phyloP scores from a whole-genome alignment of 2,113 vertebrate genomes.

The Coreoperca whiteheadi region DNA sequence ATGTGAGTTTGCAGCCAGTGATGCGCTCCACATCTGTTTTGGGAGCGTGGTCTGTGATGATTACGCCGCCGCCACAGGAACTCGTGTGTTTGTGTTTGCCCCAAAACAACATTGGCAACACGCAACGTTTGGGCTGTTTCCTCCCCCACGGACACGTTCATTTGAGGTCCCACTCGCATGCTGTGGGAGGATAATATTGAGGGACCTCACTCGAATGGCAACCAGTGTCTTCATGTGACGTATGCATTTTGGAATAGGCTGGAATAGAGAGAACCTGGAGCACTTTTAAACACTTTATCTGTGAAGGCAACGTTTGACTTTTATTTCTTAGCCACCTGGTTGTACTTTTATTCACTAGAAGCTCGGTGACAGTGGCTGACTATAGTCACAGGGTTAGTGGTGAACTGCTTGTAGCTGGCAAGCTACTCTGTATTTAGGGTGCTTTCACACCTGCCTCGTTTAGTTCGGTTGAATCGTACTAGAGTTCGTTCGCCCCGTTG shows the following conservation, averaged over 20 bases:
- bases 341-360: not conserved
- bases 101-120: conserved; percentile 54
- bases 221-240: not conserved
- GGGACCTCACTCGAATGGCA: not conserved
- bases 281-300: not conserved
- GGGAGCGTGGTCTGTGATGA: conserved; percentile 45
- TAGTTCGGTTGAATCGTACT: too few relatives aligned
- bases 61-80: conserved; percentile 49
- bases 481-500: too few relatives aligned
- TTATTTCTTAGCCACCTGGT: not conserved
- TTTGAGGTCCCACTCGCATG: conserved; percentile 40
- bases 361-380: not conserved
- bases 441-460: too few relatives aligned
- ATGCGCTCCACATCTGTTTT: conserved; percentile 64
- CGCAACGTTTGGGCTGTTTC: conserved; percentile 49
- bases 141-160: conserved; percentile 52
- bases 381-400: not conserved
- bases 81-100: conserved; percentile 73
- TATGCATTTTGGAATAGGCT: not conserved
- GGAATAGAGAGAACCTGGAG: not conserved
- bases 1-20: conserved; percentile 35
- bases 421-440: too few relatives aligned
- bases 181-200: not conserved
- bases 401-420: not conserved
- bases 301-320: not conserved